Evolutionary conservation across 2,888 invertebrate genomes (phyloP).

Genomic region (Nomada goodeniana): DNA sequence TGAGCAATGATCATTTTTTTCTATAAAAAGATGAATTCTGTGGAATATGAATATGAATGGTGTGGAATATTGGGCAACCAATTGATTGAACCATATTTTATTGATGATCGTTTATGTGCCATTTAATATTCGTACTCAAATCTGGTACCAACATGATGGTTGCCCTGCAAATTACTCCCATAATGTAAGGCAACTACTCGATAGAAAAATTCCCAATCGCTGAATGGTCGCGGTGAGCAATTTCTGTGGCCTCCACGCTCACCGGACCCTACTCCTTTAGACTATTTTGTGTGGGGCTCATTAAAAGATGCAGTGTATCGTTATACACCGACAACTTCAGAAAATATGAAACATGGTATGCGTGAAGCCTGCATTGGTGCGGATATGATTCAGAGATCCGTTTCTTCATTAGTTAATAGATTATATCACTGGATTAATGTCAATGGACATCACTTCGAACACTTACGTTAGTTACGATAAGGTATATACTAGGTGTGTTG

Average conservation of each 20-base stretch:
- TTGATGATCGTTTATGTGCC: too few relatives aligned
- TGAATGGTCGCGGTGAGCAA: conserved; percentile 13
- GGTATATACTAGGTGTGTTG: too few relatives aligned
- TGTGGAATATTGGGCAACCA: too few relatives aligned
- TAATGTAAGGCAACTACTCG: neutral
- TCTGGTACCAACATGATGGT: too few relatives aligned
- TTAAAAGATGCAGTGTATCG: conserved; percentile 6
- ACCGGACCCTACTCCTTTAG: too few relatives aligned
- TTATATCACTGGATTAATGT: neutral
- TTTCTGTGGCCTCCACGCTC: conserved; percentile 29
- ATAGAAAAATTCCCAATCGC: conserved; percentile 14
- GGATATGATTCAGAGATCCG: conserved; percentile 6
- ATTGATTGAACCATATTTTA: too few relatives aligned
- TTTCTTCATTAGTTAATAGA: conserved; percentile 20
- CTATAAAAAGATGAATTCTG: too few relatives aligned
- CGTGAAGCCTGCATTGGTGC: conserved; percentile 3
- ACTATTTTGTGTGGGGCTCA: neutral
- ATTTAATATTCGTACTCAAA: too few relatives aligned
- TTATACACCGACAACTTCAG: conserved; percentile 5
- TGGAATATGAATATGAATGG: too few relatives aligned
- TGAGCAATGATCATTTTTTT: too few relatives aligned
- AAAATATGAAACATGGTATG: conserved; percentile 15
- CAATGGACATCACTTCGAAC: neutral
- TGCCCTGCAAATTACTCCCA: neutral
- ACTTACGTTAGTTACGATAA: too few relatives aligned